Conservation (phyloP, 2,888 invertebrate genomes). For the Lasioglossum calceatum region DNA sequence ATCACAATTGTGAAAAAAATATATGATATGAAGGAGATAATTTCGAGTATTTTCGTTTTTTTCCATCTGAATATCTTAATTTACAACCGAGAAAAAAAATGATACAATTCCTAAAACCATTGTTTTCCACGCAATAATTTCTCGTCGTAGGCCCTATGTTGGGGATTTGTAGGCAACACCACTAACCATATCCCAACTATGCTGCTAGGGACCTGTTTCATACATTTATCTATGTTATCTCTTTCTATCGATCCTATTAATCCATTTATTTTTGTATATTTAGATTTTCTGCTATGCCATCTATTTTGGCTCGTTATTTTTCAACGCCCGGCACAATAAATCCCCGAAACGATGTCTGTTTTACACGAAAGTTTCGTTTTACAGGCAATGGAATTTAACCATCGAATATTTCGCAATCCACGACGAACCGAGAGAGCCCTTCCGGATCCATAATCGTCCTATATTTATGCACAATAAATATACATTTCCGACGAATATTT, state of each 20-base stretch:
- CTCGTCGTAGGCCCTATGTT: too few relatives aligned
- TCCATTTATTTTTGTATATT: not conserved
- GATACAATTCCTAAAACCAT: too few relatives aligned
- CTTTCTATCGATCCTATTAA: not conserved
- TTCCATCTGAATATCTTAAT: too few relatives aligned
- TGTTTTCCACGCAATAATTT: too few relatives aligned
- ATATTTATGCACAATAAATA: not conserved
- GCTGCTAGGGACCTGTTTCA: not conserved
- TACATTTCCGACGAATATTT: not conserved
- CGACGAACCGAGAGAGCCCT: not conserved
- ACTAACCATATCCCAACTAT: too few relatives aligned
- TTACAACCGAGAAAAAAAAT: too few relatives aligned
- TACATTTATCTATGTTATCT: not conserved
- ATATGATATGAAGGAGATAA: too few relatives aligned
- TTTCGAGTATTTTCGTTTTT: too few relatives aligned
- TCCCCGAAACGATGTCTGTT: not conserved
- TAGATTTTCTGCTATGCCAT: not conserved
- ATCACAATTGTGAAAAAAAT: too few relatives aligned
- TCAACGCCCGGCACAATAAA: not conserved
- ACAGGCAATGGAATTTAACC: not conserved
- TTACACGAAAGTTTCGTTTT: not conserved
- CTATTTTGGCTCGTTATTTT: not conserved
- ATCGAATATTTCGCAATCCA: not conserved
- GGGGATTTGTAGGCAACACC: too few relatives aligned
- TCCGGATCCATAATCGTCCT: not conserved